A percentile compares a stretch with the other conserved stretches of the same genome.
Evolutionary conservation across 2,888 invertebrate species (phyloP).

Genomic region (Diloba caeruleocephala): DNA sequence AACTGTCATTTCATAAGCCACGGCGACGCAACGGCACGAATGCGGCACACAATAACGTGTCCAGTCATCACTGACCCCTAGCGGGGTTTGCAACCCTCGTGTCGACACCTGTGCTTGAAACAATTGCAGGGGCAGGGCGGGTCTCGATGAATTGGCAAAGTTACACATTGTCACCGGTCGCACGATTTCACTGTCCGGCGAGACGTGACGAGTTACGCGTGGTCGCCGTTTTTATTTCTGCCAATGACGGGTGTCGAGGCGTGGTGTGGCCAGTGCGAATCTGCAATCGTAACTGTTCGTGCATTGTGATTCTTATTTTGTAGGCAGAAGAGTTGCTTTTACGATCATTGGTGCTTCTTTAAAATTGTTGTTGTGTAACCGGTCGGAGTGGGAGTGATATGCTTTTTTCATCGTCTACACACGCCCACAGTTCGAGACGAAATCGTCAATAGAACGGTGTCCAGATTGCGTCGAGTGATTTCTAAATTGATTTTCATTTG

Average conservation of each 20-base stretch:
- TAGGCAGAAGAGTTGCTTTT: conserved; percentile 65
- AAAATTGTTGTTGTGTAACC: conserved; percentile 72
- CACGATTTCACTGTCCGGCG: conserved; percentile 87
- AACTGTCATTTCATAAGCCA: conserved; percentile 87
- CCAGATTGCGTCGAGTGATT: conserved; percentile 71
- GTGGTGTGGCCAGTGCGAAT: conserved; percentile 81
- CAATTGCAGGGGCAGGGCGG: conserved; percentile 54
- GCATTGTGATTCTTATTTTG: conserved; percentile 64
- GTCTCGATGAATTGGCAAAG: conserved; percentile 65
- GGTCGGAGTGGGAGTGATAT: conserved; percentile 86
- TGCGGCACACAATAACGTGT: conserved; percentile 71
- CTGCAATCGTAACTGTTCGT: conserved; percentile 62
- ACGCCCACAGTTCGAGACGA: conserved; percentile 82
- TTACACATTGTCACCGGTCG: conserved; percentile 87
- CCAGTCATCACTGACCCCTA: conserved; percentile 68
- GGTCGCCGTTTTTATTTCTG: conserved; percentile 89
- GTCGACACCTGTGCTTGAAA: conserved; percentile 23
- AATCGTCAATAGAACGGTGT: conserved; percentile 67
- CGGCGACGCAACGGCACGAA: conserved; percentile 76
- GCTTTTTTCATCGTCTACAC: conserved; percentile 82
- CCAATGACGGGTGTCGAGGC: conserved; percentile 89
- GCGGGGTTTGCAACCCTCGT: conserved; percentile 44
- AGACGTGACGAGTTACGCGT: conserved; percentile 88
- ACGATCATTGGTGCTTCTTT: conserved; percentile 49
- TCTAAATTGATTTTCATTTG: conserved; percentile 69